Conservation (phyloP, 1,140 invertebrate species). For the Colletes latitarsis region DNA sequence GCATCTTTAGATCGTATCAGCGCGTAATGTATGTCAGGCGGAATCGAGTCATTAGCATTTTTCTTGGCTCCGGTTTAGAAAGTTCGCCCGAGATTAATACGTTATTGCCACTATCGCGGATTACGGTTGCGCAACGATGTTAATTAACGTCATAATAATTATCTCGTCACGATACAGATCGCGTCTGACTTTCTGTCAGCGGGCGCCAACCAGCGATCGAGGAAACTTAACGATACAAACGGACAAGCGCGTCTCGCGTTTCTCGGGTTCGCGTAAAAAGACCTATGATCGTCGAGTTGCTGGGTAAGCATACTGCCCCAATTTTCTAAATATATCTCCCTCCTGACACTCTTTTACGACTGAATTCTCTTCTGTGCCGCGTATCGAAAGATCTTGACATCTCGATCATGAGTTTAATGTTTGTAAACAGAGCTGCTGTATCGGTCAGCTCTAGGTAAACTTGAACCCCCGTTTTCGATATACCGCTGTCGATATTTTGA, state of each 20-base stretch:
- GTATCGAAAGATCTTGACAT: conserved; percentile 76
- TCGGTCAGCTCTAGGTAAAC: conserved; percentile 49
- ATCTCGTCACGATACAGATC: background rate
- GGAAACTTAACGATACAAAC: background rate
- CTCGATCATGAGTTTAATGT: conserved; percentile 68
- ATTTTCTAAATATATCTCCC: conserved; percentile 77
- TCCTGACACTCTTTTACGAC: conserved; percentile 60
- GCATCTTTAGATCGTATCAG: conserved; percentile 12
- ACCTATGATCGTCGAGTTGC: conserved; percentile 31
- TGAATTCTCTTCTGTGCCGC: conserved; percentile 62
- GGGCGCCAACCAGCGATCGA: background rate
- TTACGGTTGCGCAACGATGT: background rate
- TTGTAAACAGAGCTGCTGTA: conserved; percentile 74
- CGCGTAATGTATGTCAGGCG: background rate
- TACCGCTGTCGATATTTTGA: background rate
- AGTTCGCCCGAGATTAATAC: background rate
- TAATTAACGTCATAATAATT: background rate
- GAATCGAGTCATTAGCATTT: conserved; percentile 23
- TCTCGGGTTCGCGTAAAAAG: conserved; percentile 36
- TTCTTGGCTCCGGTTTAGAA: background rate
- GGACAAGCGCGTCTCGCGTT: background rate
- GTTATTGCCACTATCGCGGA: background rate
- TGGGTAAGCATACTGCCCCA: conserved; percentile 70
- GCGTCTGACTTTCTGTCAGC: no score
- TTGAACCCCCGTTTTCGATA: background rate